Base-by-base conservation (phyloP, 2,797 vertebrate genomes). In the Cetoscarus ocellatus region DNA sequence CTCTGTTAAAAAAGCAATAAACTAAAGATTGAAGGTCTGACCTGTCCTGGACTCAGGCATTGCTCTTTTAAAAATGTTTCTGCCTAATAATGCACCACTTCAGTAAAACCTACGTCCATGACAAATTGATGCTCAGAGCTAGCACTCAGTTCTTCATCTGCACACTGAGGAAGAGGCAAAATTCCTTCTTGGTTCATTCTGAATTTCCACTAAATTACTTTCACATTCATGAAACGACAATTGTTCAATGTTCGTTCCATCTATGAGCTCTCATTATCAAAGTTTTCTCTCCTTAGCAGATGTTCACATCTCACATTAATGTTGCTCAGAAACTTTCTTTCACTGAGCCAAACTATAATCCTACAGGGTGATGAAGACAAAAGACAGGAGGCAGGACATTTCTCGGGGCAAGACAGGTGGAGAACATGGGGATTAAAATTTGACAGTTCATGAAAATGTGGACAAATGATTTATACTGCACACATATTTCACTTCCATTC, bases 401-500 rank as follows among this genome's bases (percentile, higher is more conserved):
- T 44, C 17, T 27, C 27, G 4, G 27, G 27, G 27, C 27, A 27
- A 27, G 27, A 27, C 27, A 27, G 4, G 75, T 27, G 12, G 49
- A 43, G 38, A 56, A 40, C 35, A 39, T 5, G 51, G 17, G 61
- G 34, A 40, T 5, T 52, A 14, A 8, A 14, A 10, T 52, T 59
- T 65, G 49, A 57, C 50, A 54, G 59, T 36, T 62, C n/a, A 7
- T 12, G 53, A 38, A 78, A 52, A 70, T 61, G 19, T 48, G 4
- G 42, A 5, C 58, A 10, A 58, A 36, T 53, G 45, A 57, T 78
- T 70, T 10, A 42, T 61, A 10, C 5, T 49, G 60, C 10, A 18
- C 15, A 72, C 55, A 15, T 58, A 47, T 63, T 69, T 18, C 67
- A 61, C 62, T 65, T 75, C 54, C 50, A 39, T 39, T 7, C 38